phyloP scores from a whole-genome alignment of 1,140 invertebrate genomes.

The Drosophila biarmipes region DNA sequence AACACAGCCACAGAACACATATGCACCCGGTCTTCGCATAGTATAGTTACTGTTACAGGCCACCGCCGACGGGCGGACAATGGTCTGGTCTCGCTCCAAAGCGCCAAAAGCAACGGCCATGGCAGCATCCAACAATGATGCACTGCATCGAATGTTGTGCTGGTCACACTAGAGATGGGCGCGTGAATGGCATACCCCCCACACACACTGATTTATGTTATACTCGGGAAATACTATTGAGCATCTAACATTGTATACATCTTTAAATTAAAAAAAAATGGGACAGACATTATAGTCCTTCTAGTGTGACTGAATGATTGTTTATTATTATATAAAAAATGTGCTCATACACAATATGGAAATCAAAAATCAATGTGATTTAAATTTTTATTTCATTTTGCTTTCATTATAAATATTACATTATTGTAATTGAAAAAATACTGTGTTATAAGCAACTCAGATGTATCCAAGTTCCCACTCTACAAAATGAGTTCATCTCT shows the following conservation, averaged over 20 bases:
- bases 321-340: no score
- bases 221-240: neutral
- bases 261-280: no score
- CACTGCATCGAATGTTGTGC: slow-evolving; percentile 43
- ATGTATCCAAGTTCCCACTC: neutral
- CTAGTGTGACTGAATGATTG: no score
- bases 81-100: slow-evolving; percentile 64
- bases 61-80: slow-evolving; percentile 71
- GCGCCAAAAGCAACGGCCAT: slow-evolving; percentile 51
- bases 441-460: no score
- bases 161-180: slow-evolving; percentile 43
- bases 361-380: no score
- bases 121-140: slow-evolving; percentile 55
- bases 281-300: no score
- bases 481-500: slow-evolving; percentile 3
- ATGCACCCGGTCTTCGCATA: slow-evolving; percentile 67
- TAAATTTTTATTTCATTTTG: no score
- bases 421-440: no score
- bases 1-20: slow-evolving; percentile 23
- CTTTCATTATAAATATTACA: no score
- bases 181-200: slow-evolving; percentile 24
- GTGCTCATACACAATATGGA: no score
- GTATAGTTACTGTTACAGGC: slow-evolving; percentile 70
- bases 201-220: no score
- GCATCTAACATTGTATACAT: no score